phyloP scores from a whole-genome alignment of 2,888 invertebrate genomes.

The Habroteleia sp. region DNA sequence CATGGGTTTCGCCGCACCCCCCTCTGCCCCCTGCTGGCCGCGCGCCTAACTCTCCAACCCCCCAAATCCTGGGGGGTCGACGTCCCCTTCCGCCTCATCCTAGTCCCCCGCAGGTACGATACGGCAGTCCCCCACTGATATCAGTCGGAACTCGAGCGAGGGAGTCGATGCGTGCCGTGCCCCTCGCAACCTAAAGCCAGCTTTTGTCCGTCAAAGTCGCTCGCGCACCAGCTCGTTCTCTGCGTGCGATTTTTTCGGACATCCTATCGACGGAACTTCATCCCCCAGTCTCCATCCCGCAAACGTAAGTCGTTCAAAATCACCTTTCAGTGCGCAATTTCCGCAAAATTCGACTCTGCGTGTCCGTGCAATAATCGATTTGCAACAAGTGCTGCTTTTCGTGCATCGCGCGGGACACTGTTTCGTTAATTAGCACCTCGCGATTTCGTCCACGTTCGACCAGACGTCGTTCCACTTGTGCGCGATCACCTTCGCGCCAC shows the following conservation, averaged over 20 bases:
- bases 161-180: slow-evolving; percentile 73
- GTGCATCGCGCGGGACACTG: too few relatives aligned
- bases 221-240: slow-evolving; percentile 3
- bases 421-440: background rate
- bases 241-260: slow-evolving; percentile 10
- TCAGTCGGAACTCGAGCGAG: slow-evolving; percentile 78
- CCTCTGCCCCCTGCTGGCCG: slow-evolving; percentile 72
- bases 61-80: slow-evolving; percentile 75
- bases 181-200: slow-evolving; percentile 51
- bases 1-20: slow-evolving; percentile 72
- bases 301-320: background rate
- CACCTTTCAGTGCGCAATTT: background rate
- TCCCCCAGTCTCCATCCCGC: background rate
- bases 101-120: slow-evolving; percentile 71
- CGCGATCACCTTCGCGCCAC: too few relatives aligned
- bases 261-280: too few relatives aligned
- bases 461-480: too few relatives aligned
- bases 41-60: slow-evolving; percentile 70
- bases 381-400: slow-evolving; percentile 10
- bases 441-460: too few relatives aligned
- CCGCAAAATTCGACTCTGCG: background rate
- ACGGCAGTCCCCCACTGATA: slow-evolving; percentile 76
- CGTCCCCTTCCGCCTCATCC: slow-evolving; percentile 69
- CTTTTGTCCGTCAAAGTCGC: slow-evolving; percentile 38
- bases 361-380: slow-evolving; percentile 9